Evolutionary conservation across 2,888 invertebrate species (phyloP), one percentile per base, ranked within the genome.

Genomic region (Nycteola revayana): DNA sequence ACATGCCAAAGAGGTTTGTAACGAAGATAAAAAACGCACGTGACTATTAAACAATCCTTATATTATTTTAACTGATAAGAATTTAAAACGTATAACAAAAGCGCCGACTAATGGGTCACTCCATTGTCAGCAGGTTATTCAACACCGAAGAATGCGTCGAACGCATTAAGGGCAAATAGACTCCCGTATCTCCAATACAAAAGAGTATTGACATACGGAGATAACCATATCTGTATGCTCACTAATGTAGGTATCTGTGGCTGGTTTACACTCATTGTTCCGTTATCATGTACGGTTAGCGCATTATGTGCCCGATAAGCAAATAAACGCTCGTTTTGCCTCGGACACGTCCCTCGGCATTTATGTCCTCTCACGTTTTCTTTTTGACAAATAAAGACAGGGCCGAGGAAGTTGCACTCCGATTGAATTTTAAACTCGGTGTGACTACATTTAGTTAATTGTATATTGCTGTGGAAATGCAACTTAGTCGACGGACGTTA

Each of bases 191-290:
- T 77, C 57, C 64, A 65, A 75, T 77, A 86, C 87, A 88, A 87
- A 86, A 84, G 87, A 82, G 79, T 87, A 87, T 86, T 87, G 86
- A 86, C 87, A 80, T 63, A 67, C 36, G 62, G 57, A 79, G 86
- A 87, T 87, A 87, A 85, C 76, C 76, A 56, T 86, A 85, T 86
- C 85, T 75, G 65, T 66, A 65, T 76, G 66, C 74, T 73, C 68
- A 78, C 75, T 78, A 76, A 81, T 80, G 78, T 76, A 69, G 54
- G 70, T 79, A 74, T 73, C 68, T 56, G 58, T 52, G 73, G 63
- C 69, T 69, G 77, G 73, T 75, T 72, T 77, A 82, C 75, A 76
- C 79, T 77, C 80, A 85, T 85, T 84, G 85, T 85, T 75, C 80
- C 76, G 77, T 86, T 86, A 85, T 87, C 85, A 67, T 59, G 63